A percentile compares a stretch with the other conserved stretches of the same genome.
Evolutionary conservation across 2,888 invertebrate species (phyloP).

Genomic region (Sericinus montela): DNA sequence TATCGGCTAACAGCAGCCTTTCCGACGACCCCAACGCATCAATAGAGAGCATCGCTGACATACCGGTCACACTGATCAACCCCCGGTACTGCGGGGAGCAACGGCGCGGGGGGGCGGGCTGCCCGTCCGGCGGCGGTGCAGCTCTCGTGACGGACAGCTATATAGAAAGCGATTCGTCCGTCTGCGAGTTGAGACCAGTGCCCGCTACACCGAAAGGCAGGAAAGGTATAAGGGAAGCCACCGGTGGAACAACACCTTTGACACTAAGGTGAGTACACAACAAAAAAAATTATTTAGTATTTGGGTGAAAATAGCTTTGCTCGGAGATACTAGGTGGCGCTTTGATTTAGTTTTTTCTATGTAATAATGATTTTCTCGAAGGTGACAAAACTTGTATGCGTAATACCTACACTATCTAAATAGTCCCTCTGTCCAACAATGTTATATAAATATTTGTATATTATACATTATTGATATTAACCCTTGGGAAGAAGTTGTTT

Average conservation of each 20-base stretch:
- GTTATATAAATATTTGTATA: too few relatives aligned
- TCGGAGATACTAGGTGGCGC: too few relatives aligned
- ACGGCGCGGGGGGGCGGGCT: neutral
- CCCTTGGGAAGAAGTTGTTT: too few relatives aligned
- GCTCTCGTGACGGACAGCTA: neutral
- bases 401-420: too few relatives aligned
- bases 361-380: too few relatives aligned
- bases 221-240: slow-evolving; percentile 40
- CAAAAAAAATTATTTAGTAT: too few relatives aligned
- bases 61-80: slow-evolving; percentile 62
- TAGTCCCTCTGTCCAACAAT: too few relatives aligned
- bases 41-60: slow-evolving; percentile 68
- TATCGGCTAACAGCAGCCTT: slow-evolving; percentile 66
- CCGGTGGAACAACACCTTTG: slow-evolving; percentile 42
- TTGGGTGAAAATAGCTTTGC: too few relatives aligned
- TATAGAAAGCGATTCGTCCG: neutral
- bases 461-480: too few relatives aligned
- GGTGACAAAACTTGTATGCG: too few relatives aligned
- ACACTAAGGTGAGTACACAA: slow-evolving; percentile 39
- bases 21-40: slow-evolving; percentile 67
- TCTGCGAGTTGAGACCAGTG: slow-evolving; percentile 10
- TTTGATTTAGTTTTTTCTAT: too few relatives aligned
- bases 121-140: neutral
- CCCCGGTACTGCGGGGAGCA: slow-evolving; percentile 40
- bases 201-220: slow-evolving; percentile 46